Base-by-base conservation (phyloP, 2,797 vertebrate genomes). In the Anableps anableps region DNA sequence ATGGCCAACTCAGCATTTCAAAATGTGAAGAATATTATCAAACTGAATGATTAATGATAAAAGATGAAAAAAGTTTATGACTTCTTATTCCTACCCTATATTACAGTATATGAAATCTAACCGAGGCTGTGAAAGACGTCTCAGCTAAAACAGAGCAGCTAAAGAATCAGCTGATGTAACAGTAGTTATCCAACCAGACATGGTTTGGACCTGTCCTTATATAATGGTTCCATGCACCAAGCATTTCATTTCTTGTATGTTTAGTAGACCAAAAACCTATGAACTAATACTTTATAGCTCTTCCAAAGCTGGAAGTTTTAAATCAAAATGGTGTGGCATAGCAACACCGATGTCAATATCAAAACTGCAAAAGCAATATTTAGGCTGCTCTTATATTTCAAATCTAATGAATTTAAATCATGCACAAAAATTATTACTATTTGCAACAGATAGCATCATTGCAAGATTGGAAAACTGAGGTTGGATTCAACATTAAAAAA, bases 21-120 rank as follows among this genome's bases (percentile, higher is more conserved):
- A 79, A 77, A 73, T 82, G 86, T 81, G 78, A 91, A 86, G 76
- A 26, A 78, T 90, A 86, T 88, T 85, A 92, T 89, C 88, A 88
- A 90, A 82, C 64, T 6, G 17, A 73, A 78, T 75, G 80, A 89
- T 89, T 83, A 88, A 87, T 90, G 86, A 83, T 77, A 68, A 86
- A 86, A 82, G 77, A 9, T 6, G 58, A 41, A 48, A 48, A 23
- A 62, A 66, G 79, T 88, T 83, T 82, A 87, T 53, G 87, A 77
- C 47, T 9, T 58, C 62, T 70, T 47, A 4, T 21, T 48, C 26
- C 23, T 4, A 5, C 26, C 23, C 68, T 26, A 14, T 5, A 45
- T 38, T 2, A 16, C 26, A 23, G 14, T 11, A 38, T 66, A 14
- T 43, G 64, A 29, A 71, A 16, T 71, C 68, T 7, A n/a, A n/a